Percentiles rank a stretch among this genome's conserved stretches.
phyloP scores from a whole-genome alignment of 2,113 vertebrate species.

The Podiceps cristatus region DNA sequence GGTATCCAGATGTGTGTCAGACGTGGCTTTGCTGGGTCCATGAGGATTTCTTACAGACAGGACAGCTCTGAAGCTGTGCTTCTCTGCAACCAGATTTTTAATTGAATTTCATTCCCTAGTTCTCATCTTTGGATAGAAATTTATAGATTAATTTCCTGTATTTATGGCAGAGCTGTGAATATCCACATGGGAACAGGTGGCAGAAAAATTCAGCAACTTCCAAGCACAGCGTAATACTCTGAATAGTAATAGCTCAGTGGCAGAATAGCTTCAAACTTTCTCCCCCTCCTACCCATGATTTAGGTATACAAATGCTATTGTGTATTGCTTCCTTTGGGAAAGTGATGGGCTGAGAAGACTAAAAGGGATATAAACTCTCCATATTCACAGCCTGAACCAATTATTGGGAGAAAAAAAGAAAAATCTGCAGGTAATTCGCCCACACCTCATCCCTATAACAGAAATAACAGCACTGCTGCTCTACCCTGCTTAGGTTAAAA shows the following conservation, averaged over 20 bases:
- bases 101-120: background rate
- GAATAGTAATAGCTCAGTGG: background rate
- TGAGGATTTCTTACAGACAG: background rate
- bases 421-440: background rate
- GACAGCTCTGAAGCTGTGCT: background rate
- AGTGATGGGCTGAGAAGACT: background rate
- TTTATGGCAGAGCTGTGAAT: background rate
- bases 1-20: background rate
- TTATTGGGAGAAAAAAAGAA: background rate
- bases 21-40: fast-evolving
- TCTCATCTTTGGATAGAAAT: background rate
- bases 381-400: background rate
- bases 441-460: background rate
- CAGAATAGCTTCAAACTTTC: background rate
- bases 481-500: background rate
- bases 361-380: background rate
- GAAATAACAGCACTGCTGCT: background rate
- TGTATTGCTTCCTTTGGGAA: background rate
- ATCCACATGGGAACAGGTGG: background rate
- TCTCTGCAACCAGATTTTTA: background rate
- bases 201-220: background rate
- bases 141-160: background rate
- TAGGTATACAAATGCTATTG: background rate
- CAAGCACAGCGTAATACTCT: background rate
- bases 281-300: background rate